phyloP scores from a whole-genome alignment of 2,888 invertebrate species.

The Coelopa pilipes region DNA sequence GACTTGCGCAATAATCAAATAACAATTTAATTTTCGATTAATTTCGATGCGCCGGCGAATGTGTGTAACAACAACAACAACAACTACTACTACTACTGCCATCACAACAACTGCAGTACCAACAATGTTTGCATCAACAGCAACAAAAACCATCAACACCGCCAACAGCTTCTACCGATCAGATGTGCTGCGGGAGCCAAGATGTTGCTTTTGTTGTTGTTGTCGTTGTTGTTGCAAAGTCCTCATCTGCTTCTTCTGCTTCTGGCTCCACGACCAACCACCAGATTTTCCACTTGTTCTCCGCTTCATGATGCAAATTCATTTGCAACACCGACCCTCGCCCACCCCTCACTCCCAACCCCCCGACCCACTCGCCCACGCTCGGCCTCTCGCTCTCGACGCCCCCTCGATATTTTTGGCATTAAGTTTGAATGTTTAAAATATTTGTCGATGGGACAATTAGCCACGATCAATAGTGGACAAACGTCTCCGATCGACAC shows the following conservation, averaged over 20 bases:
- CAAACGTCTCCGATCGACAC: neutral
- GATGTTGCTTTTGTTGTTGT: too few relatives aligned
- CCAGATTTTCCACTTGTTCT: conserved; percentile 10
- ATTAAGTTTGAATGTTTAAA: neutral
- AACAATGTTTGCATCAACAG: neutral
- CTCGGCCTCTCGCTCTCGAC: neutral
- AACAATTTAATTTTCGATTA: conserved; percentile 14
- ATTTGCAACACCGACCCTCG: neutral
- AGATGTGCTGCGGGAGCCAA: too few relatives aligned
- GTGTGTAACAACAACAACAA: neutral
- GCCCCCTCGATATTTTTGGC: conserved; percentile 7
- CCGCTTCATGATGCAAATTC: neutral
- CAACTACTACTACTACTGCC: neutral
- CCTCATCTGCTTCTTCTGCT: too few relatives aligned
- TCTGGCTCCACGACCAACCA: neutral
- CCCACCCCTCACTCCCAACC: neutral
- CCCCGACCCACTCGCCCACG: too few relatives aligned
- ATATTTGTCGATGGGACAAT: conserved; percentile 10
- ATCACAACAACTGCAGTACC: neutral
- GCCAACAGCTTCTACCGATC: too few relatives aligned
- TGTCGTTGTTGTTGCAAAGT: too few relatives aligned
- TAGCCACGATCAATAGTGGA: conserved; percentile 1
- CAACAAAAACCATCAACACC: neutral
- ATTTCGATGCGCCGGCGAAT: neutral
- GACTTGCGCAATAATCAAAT: conserved; percentile 27